phyloP scores from a whole-genome alignment of 2,888 invertebrate species.

The Gerris lacustris region DNA sequence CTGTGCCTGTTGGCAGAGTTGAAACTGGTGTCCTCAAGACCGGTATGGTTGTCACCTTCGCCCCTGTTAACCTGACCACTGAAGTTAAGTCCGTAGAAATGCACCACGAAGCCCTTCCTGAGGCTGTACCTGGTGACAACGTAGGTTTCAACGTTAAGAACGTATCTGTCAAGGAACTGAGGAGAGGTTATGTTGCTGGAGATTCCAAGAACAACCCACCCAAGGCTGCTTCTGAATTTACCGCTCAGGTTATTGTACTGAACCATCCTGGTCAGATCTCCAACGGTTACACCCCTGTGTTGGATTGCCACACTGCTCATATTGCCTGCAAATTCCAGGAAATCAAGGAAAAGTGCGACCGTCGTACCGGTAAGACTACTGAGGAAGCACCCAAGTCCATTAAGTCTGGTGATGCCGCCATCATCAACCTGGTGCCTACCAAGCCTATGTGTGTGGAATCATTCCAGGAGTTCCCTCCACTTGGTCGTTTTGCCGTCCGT shows the following conservation, averaged over 20 bases:
- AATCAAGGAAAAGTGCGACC: conserved; percentile 96
- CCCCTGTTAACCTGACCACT: conserved; percentile 92
- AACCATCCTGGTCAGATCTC: conserved; percentile 99
- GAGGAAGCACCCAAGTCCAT: conserved; percentile 88
- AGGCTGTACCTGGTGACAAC: conserved; percentile 97
- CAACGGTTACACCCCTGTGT: conserved; percentile 96
- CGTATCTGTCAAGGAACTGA: conserved; percentile 98
- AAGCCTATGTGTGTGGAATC: conserved; percentile 98
- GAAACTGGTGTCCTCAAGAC: conserved; percentile 97
- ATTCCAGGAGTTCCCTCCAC: conserved; percentile 94
- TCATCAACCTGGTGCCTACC: conserved; percentile 81
- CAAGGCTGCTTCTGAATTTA: conserved; percentile 84
- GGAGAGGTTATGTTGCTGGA: conserved; percentile 97
- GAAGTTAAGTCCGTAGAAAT: conserved; percentile 99
- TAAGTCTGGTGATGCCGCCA: conserved; percentile 79
- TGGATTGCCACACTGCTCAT: conserved; percentile 99
- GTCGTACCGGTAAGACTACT: conserved; percentile 93
- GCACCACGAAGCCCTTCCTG: conserved; percentile 96
- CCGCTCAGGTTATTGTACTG: conserved; percentile 95
- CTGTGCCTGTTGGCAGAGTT: conserved; percentile 98
- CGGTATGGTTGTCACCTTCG: conserved; percentile 93
- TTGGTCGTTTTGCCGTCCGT: conserved; percentile 96
- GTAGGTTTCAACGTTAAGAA: conserved; percentile 99
- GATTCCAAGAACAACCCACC: conserved; percentile 97
- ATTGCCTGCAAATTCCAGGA: conserved; percentile 99